Base-by-base conservation (phyloP, 37 sponge, comb jelly and placozoan genomes). In the Ephydatia muelleri region DNA sequence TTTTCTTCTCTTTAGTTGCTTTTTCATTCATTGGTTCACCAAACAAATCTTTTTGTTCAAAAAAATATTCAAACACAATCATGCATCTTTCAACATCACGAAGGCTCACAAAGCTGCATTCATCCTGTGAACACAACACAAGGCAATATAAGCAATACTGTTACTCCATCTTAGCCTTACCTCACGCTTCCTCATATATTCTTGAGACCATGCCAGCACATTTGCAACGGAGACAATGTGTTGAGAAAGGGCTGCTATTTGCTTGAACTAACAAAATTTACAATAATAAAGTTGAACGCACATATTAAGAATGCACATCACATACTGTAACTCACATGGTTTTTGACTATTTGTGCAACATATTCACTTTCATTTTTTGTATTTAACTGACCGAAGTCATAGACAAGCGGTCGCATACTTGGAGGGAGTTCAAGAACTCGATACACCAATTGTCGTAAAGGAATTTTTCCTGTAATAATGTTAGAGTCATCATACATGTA, bases 341-440 rank as follows among this genome's bases (percentile, higher is more conserved):
- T 90, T 25, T 47, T 25, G 33, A 97, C 97, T 27, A 97, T 97
- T 80, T 90, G 83, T 30, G 64, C 16, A 28, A 88, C 88, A 72
- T 97, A 97, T 5, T 87, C 86, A 27, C 65, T 33, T 77, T 97
- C 97, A 49, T 86, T 94, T n/a, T 30, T 73, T 14, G 70, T 43
- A 36, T 77, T 83, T 34, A 98, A 82, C 38, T 92, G 86, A 67
- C 99, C 99, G 89, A 96, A 98, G 91, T 98, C 99, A 94, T 96
- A 98, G 27, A 98, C 94, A 21, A 98, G 90, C 47, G 99, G 92
- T 78, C 86, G 80, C 95, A 98, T 87, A 40, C 97, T 94, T 49
- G 94, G 91, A 78, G 99, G 99, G 6, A 98, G 87, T 30, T 94
- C 94, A 49, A 96, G 79, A 35, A 98, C 99, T 29, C 99, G 87